A percentile compares a stretch with the other conserved stretches of the same genome.
Conservation (phyloP, 2,888 invertebrate genomes). For the Adelognathus sp. region DNA sequence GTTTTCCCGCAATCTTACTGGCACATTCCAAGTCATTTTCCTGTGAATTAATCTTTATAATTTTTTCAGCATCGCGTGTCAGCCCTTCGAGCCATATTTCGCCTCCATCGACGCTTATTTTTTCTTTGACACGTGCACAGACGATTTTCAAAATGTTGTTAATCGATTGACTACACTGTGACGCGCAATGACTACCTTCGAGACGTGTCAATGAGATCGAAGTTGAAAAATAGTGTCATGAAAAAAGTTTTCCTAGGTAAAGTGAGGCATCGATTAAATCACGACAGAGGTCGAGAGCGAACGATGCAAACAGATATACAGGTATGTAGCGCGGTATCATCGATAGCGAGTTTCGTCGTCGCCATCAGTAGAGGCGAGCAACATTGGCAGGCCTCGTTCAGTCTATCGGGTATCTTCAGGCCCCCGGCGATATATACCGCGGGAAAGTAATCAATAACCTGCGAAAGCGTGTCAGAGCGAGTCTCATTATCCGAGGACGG, state of each 20-base stretch:
- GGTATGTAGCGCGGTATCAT: conserved; percentile 9
- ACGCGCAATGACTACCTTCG: too few species aligned
- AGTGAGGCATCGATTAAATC: conserved; percentile 21
- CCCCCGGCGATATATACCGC: conserved; percentile 31
- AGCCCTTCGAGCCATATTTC: too few species aligned
- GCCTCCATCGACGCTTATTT: too few species aligned
- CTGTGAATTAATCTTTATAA: too few species aligned
- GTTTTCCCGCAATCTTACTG: too few species aligned
- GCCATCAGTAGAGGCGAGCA: conserved; percentile 28
- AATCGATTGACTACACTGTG: too few species aligned
- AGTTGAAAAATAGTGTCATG: not conserved
- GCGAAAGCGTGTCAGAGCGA: conserved; percentile 69
- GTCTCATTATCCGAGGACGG: conserved; percentile 72
- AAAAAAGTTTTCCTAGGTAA: not conserved
- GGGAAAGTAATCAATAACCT: conserved; percentile 73
- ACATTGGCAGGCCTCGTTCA: conserved; percentile 15
- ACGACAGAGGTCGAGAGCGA: not conserved
- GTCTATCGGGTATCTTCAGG: conserved; percentile 29
- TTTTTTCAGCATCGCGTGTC: too few species aligned
- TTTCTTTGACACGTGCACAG: too few species aligned
- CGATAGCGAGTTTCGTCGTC: conserved; percentile 19
- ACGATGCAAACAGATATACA: conserved; percentile 27
- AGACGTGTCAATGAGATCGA: not conserved
- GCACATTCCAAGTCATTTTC: too few species aligned
- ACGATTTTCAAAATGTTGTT: too few species aligned